Evolutionary conservation across 2,113 vertebrate genomes (phyloP), one percentile per base, ranked within the genome.

Genomic region (Dicerorhinus sumatrensis): DNA sequence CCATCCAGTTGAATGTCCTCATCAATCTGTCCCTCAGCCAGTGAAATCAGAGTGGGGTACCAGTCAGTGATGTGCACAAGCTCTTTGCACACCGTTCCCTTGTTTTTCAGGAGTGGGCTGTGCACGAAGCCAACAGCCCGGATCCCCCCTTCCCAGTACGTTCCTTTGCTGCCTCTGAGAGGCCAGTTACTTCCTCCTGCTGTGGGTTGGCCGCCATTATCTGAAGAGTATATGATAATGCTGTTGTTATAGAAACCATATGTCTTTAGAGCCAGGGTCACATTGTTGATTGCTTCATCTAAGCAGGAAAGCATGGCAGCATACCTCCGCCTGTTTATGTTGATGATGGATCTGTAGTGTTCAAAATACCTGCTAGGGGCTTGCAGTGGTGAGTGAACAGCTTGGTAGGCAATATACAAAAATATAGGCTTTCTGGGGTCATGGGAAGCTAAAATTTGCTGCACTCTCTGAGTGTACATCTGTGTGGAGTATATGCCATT

Each of bases 21-120:
- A 13, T 99, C 99, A 2, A 99, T 98, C 85, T 99, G 99, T 18
- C 99, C 99, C 96, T 99, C 99, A 0, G 99, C 99, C 98, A 99
- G 98, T 0, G 99, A 99, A 88, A 99, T 99, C 98, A 99, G 96
- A 8, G 99, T 99, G 29, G 99, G 99, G 97, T 99, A 99, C 99
- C 99, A 99, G 98, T 99, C 99, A 0, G 99, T 99, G 97, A 99
- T 99, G 97, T 99, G 99, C 77, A 99, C 99, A 12, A 99, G 99
- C 90, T 99, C 99, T 84, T 98, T 99, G 96, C 99, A 99, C 76
- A 99, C 99, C 0, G 99, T 99, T 2, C 99, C 99, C 97, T 99
- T 99, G 91, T 99, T 99, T 92, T 99, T 98, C 97, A 99, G 98
- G 73, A 99, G 98, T 0, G 99, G 99, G 83, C 99, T 99, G 72